phyloP scores from a whole-genome alignment of 2,797 vertebrate genomes.

The Strix occidentalis region DNA sequence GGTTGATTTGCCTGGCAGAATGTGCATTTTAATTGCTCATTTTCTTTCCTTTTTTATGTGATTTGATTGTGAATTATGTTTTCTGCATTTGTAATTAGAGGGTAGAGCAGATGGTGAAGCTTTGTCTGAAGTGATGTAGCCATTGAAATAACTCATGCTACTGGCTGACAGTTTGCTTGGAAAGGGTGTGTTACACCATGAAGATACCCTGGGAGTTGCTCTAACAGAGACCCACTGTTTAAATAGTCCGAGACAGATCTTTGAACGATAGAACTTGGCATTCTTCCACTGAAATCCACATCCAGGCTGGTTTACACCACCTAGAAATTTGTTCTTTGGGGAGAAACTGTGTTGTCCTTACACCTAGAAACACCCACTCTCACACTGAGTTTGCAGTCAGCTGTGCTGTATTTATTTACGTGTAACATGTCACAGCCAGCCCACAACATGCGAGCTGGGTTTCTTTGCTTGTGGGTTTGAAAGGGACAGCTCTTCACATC shows the following conservation, averaged over 20 bases:
- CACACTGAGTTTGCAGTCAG: not conserved
- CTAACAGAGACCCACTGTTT: too few species aligned
- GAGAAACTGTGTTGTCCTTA: not conserved
- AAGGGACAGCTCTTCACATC: not conserved
- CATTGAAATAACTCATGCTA: not conserved
- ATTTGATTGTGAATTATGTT: conserved; percentile 65
- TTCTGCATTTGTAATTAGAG: conserved; percentile 68
- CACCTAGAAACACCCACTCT: not conserved
- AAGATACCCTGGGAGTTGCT: not conserved
- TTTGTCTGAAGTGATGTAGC: conserved; percentile 38
- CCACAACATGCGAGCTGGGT: not conserved
- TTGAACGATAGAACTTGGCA: not conserved
- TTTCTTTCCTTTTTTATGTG: conserved; percentile 46
- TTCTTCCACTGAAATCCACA: not conserved
- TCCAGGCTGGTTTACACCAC: not conserved
- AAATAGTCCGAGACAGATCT: not conserved
- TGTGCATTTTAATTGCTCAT: conserved; percentile 67
- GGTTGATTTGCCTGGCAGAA: conserved; percentile 30
- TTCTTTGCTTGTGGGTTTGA: not conserved
- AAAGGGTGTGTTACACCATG: not conserved
- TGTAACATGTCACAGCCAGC: not conserved
- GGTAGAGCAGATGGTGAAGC: conserved; percentile 55
- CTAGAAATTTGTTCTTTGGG: not conserved
- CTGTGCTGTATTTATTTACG: fast-evolving
- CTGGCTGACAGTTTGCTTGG: not conserved